phyloP scores from a whole-genome alignment of 1,140 invertebrate genomes.

The Dreissena rostriformis region DNA sequence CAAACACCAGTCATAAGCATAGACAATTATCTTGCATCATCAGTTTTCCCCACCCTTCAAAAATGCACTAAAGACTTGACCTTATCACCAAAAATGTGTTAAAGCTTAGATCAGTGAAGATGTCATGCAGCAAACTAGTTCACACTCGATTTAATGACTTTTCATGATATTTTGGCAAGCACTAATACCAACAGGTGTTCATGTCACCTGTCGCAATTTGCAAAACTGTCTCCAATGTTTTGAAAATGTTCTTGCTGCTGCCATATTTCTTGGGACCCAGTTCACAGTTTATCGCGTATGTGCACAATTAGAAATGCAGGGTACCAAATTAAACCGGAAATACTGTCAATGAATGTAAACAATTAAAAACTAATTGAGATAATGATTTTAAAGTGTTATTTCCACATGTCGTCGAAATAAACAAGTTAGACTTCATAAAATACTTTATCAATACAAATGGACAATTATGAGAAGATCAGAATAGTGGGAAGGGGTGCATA shows the following conservation, averaged over 20 bases:
- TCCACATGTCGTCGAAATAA: not conserved
- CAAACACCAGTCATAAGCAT: too few species aligned
- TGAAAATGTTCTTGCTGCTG: slow-evolving; percentile 38
- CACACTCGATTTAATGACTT: not conserved
- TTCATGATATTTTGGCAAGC: not conserved
- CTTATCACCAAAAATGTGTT: slow-evolving; percentile 1
- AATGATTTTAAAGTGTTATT: not conserved
- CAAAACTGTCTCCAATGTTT: slow-evolving; percentile 33
- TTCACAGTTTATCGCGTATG: not conserved
- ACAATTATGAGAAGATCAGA: slow-evolving; percentile 83
- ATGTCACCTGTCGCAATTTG: slow-evolving; percentile 21
- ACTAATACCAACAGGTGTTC: not conserved
- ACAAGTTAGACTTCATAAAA: not conserved
- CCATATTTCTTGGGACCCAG: slow-evolving; percentile 15
- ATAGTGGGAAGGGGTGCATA: slow-evolving; percentile 86
- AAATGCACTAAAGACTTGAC: slow-evolving; percentile 2
- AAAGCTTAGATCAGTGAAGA: not conserved
- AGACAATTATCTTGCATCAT: not conserved
- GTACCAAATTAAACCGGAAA: not conserved
- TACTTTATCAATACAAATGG: slow-evolving; percentile 72
- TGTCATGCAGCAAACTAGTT: slow-evolving; percentile 11
- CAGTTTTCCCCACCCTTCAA: slow-evolving; percentile 24
- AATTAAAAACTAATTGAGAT: not conserved
- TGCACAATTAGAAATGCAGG: too few species aligned
- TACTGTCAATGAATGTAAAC: not conserved